Evolutionary conservation across 2,797 vertebrate species (phyloP), one percentile per base, ranked within the genome.

Genomic region (Selene dorsalis): DNA sequence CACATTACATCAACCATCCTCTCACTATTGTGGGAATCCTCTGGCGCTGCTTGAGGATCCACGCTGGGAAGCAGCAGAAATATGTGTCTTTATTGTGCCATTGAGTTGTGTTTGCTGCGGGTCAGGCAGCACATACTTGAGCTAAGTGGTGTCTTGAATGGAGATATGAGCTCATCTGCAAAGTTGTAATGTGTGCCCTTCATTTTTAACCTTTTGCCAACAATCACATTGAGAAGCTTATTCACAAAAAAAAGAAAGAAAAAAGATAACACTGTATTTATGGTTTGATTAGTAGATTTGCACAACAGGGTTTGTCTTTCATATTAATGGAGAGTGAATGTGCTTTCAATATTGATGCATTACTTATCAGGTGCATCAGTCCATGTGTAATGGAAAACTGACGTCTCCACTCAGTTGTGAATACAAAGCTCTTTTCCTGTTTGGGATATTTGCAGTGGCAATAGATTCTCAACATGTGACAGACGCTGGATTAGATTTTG

Each of bases 161-260:
- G n/a, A 24, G 52, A 30, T 11, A 35, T 70, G 61, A 84, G 73
- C 60, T 79, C 75, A 74, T 60, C 39, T 72, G 73, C 48, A 14
- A 59, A 48, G 10, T 69, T 26, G n/a, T 22, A 52, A 52, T 52
- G 11, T 39, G 28, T 67, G 72, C 62, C 26, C 75, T 55, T 66
- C 57, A 82, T 17, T 10, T 3, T 68, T 22, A 47, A 76, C 59
- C 48, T 22, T 60, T 68, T 20, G 35, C 38, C 43, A 13, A 11
- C 48, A 48, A 5, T 45, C 43, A 45, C 18, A 17, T 2, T 2
- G 14, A 17, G 7, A 8, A 20, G 6, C 18, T 48, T 9, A 20
- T 20, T 9, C 18, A 35, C 32, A 8, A 35, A 35, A 35, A 32
- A 32, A 32, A 32, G 7, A 6, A 32, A 2, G 4, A 1, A 35